Conservation (phyloP, 2,113 vertebrate genomes). For the Polypterus bichir region DNA sequence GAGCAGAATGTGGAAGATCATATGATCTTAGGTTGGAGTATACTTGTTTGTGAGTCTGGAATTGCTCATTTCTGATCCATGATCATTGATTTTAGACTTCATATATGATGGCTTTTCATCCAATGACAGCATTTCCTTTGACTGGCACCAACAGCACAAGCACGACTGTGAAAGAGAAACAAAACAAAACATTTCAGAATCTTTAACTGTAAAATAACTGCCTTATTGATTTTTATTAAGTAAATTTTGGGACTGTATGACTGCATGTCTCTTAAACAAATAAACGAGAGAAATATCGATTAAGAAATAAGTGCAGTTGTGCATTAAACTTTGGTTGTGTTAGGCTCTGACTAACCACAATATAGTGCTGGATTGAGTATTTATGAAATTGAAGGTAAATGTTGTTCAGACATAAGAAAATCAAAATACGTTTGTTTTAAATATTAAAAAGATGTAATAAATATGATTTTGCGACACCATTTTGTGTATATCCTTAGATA, state of each 20-base stretch:
- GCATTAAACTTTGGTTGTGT: no score
- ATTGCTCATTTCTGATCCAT: slow-evolving; percentile 67
- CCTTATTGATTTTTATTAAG: background rate
- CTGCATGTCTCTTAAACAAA: background rate
- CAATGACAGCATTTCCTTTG: slow-evolving; percentile 53
- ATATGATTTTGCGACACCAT: no score
- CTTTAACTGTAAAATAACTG: background rate
- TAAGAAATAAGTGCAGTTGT: background rate
- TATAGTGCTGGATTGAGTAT: no score
- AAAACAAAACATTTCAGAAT: slow-evolving; percentile 19
- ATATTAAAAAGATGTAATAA: no score
- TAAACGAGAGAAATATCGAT: background rate
- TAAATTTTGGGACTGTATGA: background rate
- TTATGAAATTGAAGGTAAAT: no score
- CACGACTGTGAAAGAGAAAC: slow-evolving; percentile 64
- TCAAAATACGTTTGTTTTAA: no score
- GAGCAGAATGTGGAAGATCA: slow-evolving; percentile 26
- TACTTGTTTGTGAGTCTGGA: slow-evolving; percentile 83
- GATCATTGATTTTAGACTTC: slow-evolving; percentile 78
- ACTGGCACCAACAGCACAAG: slow-evolving; percentile 68
- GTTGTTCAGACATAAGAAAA: no score
- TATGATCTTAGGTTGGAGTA: slow-evolving; percentile 58
- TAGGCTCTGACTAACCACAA: no score
- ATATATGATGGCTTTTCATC: slow-evolving; percentile 73
- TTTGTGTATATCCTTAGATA: no score